Evolutionary conservation across 2,888 invertebrate genomes (phyloP).

Genomic region (Tribolium freemani): DNA sequence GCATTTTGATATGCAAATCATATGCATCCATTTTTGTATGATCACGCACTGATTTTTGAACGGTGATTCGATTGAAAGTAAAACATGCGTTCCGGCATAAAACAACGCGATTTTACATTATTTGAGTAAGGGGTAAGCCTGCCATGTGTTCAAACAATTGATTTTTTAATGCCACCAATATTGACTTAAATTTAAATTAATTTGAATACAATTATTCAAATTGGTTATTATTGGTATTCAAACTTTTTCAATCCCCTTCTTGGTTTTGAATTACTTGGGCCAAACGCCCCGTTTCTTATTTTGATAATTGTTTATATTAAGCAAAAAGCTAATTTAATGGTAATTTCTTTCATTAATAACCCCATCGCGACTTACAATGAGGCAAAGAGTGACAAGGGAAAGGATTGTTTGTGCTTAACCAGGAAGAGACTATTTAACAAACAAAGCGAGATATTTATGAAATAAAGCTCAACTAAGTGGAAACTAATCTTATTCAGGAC

Average conservation of each 20-base stretch:
- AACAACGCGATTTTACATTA: conserved; percentile 32
- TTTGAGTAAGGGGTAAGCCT: conserved; percentile 31
- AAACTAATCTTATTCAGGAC: conserved; percentile 63
- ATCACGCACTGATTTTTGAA: neutral
- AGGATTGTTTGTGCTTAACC: conserved; percentile 20
- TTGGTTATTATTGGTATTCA: conserved; percentile 28
- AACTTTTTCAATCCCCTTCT: conserved; percentile 20
- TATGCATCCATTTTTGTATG: no score
- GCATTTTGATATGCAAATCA: no score
- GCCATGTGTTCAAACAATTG: conserved; percentile 46
- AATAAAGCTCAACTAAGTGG: conserved; percentile 60
- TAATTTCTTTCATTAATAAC: conserved; percentile 27
- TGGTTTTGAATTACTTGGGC: neutral
- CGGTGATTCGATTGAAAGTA: conserved; percentile 1
- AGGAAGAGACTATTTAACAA: conserved; percentile 45
- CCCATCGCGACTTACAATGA: conserved; percentile 23
- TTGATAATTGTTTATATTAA: conserved; percentile 38
- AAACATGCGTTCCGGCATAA: conserved; percentile 16
- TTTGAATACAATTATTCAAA: conserved; percentile 51
- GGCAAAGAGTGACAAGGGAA: conserved; percentile 28
- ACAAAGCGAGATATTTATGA: conserved; percentile 60
- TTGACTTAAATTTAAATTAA: conserved; percentile 53
- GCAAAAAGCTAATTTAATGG: conserved; percentile 15
- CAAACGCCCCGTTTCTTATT: neutral
- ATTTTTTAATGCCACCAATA: conserved; percentile 47